Conservation (phyloP, 1,140 invertebrate genomes). For the Harpegnathos saltator region DNA sequence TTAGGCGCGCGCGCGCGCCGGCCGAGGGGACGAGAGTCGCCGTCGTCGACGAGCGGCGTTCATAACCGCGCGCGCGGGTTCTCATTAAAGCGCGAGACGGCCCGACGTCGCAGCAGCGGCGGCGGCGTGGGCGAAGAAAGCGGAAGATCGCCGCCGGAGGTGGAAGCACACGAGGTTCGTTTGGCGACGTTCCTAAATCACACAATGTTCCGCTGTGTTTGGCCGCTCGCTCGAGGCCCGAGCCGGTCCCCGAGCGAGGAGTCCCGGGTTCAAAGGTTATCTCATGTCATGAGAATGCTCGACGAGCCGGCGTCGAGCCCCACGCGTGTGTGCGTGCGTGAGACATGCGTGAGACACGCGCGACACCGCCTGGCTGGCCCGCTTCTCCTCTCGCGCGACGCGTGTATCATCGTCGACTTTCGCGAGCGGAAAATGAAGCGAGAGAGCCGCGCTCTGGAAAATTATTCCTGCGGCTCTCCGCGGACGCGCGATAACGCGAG, state of each 20-base stretch:
- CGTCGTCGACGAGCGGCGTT: neutral
- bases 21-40: slow-evolving; percentile 11
- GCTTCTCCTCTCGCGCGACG: no score
- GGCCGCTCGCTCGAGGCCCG: slow-evolving; percentile 10
- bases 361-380: neutral
- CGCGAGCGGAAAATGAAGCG: no score
- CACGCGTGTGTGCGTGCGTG: neutral
- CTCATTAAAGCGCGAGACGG: neutral
- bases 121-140: slow-evolving; percentile 39
- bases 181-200: slow-evolving; percentile 63
- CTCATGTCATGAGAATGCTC: slow-evolving; percentile 70
- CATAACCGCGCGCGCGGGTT: neutral
- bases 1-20: slow-evolving; percentile 29
- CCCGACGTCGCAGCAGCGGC: no score
- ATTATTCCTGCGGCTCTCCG: no score
- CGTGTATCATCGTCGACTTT: no score
- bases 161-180: slow-evolving; percentile 16
- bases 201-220: slow-evolving; percentile 62
- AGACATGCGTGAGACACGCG: neutral
- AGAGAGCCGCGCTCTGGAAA: no score
- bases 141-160: slow-evolving; percentile 30
- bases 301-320: slow-evolving; percentile 15
- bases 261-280: slow-evolving; percentile 68
- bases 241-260: slow-evolving; percentile 33
- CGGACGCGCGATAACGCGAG: neutral